phyloP scores from a whole-genome alignment of 2,888 invertebrate genomes.

The Ennomos fuscantarius region DNA sequence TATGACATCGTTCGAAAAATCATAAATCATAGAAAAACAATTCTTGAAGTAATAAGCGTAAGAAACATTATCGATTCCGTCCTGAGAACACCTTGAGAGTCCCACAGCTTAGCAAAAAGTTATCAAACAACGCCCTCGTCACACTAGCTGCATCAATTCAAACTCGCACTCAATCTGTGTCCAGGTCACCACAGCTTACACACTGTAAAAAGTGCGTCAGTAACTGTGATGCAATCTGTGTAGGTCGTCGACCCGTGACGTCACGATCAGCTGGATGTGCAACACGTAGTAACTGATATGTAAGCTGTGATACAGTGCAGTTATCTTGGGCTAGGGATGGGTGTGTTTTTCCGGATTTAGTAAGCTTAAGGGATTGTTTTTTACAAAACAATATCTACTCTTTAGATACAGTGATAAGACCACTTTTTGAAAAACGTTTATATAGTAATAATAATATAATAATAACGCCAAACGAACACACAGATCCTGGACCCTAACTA shows the following conservation, averaged over 20 bases:
- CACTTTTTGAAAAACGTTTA: no score
- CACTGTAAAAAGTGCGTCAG: slow-evolving; percentile 26
- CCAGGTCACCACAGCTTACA: slow-evolving; percentile 41
- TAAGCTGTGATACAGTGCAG: slow-evolving; percentile 10
- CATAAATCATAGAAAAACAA: no score
- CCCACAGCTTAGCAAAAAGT: slow-evolving; percentile 5
- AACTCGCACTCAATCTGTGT: slow-evolving; percentile 6
- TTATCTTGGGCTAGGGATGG: slow-evolving; percentile 1
- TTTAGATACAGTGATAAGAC: no score
- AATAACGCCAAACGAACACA: no score
- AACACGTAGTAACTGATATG: slow-evolving; percentile 41
- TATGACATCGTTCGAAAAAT: no score
- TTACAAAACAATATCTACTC: neutral
- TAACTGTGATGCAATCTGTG: slow-evolving; percentile 3
- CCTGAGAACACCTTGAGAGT: neutral
- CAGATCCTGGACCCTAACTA: no score
- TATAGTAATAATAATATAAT: neutral
- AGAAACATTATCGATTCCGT: no score
- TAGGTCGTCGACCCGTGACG: slow-evolving; percentile 76
- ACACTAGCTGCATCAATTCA: slow-evolving; percentile 33
- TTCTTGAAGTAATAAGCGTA: no score
- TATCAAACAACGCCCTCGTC: slow-evolving; percentile 23
- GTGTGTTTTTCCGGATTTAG: neutral
- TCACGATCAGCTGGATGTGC: slow-evolving; percentile 76
- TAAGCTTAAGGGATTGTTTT: neutral